Conservation (phyloP, 1,140 invertebrate genomes). For the Drosophila bipectinata region DNA sequence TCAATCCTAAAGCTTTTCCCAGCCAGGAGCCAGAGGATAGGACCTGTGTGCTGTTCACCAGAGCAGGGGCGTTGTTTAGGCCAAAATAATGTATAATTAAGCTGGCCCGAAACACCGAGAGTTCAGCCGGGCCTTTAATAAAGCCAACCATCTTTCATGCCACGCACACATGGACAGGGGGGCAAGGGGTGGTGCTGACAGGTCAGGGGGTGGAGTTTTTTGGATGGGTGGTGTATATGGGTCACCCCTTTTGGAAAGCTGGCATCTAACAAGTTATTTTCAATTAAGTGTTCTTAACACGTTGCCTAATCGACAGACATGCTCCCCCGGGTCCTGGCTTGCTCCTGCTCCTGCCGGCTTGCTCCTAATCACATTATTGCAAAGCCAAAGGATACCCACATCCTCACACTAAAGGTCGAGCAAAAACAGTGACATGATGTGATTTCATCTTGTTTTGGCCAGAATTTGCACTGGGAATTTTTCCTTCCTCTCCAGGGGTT, state of each 20-base stretch:
- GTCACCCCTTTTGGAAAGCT: slow-evolving; percentile 18
- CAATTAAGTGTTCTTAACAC: slow-evolving; percentile 56
- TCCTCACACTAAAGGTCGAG: slow-evolving; percentile 32
- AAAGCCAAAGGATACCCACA: slow-evolving; percentile 26
- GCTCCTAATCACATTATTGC: slow-evolving; percentile 37
- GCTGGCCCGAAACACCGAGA: slow-evolving; percentile 22
- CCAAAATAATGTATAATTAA: slow-evolving; percentile 61
- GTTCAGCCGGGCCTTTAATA: slow-evolving; percentile 44
- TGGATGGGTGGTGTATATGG: slow-evolving; percentile 3
- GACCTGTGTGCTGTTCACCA: background rate
- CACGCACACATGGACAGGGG: slow-evolving; percentile 8
- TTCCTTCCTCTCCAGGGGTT: background rate
- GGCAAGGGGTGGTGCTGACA: slow-evolving; percentile 22
- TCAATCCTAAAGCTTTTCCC: background rate
- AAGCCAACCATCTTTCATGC: slow-evolving; percentile 55
- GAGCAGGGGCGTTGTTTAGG: slow-evolving; percentile 37
- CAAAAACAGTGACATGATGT: slow-evolving; percentile 32
- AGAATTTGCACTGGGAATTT: slow-evolving; percentile 6
- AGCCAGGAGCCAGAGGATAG: background rate
- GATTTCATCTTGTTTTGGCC: slow-evolving; percentile 15
- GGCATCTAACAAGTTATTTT: slow-evolving; percentile 49
- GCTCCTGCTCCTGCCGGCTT: slow-evolving; percentile 1
- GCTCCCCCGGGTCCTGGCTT: slow-evolving; percentile 25
- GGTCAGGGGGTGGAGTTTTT: background rate
- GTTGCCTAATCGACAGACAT: slow-evolving; percentile 49